These are phyloP conservation scores for Mythimna vitellina DNA, from an alignment of 2,888 invertebrate species.

Conservation along the genomic window DNA sequence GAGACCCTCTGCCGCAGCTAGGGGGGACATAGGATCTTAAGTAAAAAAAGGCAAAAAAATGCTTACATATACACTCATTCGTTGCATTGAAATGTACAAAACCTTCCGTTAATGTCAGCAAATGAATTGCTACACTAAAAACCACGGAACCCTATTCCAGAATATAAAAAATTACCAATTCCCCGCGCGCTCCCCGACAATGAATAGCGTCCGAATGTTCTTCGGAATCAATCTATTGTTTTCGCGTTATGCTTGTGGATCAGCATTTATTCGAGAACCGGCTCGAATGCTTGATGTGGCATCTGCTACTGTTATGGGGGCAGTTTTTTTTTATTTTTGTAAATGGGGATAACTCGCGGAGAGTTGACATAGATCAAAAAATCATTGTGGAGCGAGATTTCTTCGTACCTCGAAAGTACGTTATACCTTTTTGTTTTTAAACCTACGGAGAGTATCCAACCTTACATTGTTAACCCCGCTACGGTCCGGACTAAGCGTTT, in stretches of 20 bases:
- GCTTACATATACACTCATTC: too few relatives aligned
- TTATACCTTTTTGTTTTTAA: too few relatives aligned
- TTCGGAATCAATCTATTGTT: conserved; percentile 61
- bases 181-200: conserved; percentile 40
- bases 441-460: too few relatives aligned
- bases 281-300: conserved; percentile 34
- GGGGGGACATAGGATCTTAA: too few relatives aligned
- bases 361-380: too few relatives aligned
- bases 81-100: too few relatives aligned
- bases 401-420: too few relatives aligned
- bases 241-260: conserved; percentile 45
- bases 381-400: too few relatives aligned
- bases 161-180: conserved; percentile 60
- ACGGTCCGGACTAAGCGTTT: too few relatives aligned
- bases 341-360: not conserved
- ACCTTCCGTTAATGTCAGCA: not conserved
- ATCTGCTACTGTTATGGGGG: conserved; percentile 13
- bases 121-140: not conserved
- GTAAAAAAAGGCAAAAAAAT: too few relatives aligned
- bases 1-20: too few relatives aligned
- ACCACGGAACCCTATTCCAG: conserved; percentile 14
- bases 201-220: conserved; percentile 45
- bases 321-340: not conserved
- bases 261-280: conserved; percentile 41
- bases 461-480: too few relatives aligned